Conservation (phyloP, 2,888 invertebrate genomes). For the Scaptomyza polygonia region DNA sequence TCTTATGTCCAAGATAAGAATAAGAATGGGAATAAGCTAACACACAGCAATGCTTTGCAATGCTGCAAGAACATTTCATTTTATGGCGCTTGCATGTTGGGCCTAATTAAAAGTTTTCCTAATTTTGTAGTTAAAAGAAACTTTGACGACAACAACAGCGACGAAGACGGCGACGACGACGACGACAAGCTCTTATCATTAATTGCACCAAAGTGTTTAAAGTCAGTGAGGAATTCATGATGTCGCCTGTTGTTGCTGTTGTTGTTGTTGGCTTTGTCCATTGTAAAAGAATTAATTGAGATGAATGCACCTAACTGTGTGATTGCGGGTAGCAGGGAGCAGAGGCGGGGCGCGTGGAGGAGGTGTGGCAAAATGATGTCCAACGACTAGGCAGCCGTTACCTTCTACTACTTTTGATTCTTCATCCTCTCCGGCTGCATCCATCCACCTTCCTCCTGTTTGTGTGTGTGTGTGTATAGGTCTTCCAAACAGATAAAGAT, state of each 20-base stretch:
- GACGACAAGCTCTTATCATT: conserved; percentile 38
- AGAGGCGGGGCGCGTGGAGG: conserved; percentile 20
- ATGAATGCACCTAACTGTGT: conserved; percentile 76
- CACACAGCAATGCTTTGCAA: background rate
- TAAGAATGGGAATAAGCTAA: background rate
- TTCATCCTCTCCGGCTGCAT: background rate
- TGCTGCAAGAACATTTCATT: conserved; percentile 11
- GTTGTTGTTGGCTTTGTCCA: conserved; percentile 30
- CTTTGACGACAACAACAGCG: conserved; percentile 5
- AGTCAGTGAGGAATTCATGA: conserved; percentile 53
- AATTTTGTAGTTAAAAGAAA: conserved; percentile 54
- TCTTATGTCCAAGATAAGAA: background rate
- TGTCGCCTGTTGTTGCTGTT: conserved; percentile 12
- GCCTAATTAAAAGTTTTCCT: conserved; percentile 71
- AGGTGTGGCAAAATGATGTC: conserved; percentile 14
- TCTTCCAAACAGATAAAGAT: conserved; percentile 71
- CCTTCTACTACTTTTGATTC: conserved; percentile 59
- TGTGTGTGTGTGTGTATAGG: conserved; percentile 18
- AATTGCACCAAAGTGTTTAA: conserved; percentile 48
- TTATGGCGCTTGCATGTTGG: conserved; percentile 69
- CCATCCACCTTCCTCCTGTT: background rate
- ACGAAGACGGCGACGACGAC: background rate
- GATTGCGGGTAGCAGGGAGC: conserved; percentile 44
- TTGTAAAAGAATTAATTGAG: conserved; percentile 77
- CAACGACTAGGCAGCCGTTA: conserved; percentile 58